Percentiles rank a stretch among this genome's conserved stretches.
phyloP scores from a whole-genome alignment of 2,797 vertebrate genomes.

The Gymnoscopelus microlampas region DNA sequence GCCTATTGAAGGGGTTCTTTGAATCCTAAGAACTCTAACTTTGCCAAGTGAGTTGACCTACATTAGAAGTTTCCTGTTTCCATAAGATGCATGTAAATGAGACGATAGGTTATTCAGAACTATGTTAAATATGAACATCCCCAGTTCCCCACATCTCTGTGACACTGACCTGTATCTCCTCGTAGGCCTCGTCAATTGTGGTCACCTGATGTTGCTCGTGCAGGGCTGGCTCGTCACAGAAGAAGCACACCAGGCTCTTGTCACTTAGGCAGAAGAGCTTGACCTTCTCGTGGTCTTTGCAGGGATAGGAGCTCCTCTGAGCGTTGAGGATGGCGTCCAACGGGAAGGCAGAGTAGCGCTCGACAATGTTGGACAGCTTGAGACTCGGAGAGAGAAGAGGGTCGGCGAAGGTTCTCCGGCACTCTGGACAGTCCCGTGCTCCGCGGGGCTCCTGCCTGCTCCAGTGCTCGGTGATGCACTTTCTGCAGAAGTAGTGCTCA shows the following conservation, averaged over 20 bases:
- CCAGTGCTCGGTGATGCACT: conserved; percentile 98
- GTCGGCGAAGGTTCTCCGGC: conserved; percentile 91
- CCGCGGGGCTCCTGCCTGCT: conserved; percentile 92
- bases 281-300: conserved; percentile 97
- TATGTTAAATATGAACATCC: too few species aligned
- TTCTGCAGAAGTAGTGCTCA: conserved; percentile 98
- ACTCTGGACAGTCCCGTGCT: conserved; percentile 93
- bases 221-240: conserved; percentile 94
- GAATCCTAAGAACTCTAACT: too few species aligned
- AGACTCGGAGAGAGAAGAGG: conserved; percentile 94
- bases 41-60: too few species aligned
- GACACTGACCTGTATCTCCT: conserved; percentile 92
- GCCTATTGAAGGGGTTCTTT: too few species aligned
- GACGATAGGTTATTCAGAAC: too few species aligned
- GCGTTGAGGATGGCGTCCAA: conserved; percentile 94
- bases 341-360: conserved; percentile 95
- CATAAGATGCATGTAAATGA: too few species aligned
- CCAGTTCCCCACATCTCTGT: too few species aligned
- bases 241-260: conserved; percentile 95
- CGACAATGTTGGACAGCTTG: conserved; percentile 98
- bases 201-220: conserved; percentile 98
- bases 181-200: conserved; percentile 93
- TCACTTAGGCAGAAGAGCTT: conserved; percentile 98
- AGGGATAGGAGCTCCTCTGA: conserved; percentile 90
- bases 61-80: too few species aligned